Evolutionary conservation across 2,113 vertebrate species (phyloP).

Genomic region (Pycnonotus jocosus): DNA sequence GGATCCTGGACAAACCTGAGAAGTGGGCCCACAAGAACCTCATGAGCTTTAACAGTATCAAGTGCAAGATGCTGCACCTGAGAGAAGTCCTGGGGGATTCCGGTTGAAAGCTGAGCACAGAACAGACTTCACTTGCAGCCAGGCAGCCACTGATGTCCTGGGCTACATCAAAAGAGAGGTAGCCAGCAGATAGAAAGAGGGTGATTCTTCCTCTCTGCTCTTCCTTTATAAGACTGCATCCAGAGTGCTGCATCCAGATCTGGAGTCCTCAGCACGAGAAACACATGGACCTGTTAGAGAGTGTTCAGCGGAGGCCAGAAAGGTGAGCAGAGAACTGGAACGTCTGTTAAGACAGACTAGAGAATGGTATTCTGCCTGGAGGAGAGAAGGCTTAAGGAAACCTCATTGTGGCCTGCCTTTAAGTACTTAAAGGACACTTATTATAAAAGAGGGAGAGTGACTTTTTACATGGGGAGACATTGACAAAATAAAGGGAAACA

Average conservation of each 20-base stretch:
- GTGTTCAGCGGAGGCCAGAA: not conserved
- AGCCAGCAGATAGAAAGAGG: not conserved
- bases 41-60: not conserved
- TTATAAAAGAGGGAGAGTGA: not conserved
- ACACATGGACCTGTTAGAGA: not conserved
- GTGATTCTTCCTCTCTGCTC: not conserved
- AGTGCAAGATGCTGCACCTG: not conserved
- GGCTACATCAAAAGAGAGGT: not conserved
- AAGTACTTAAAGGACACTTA: not conserved
- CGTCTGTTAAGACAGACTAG: not conserved
- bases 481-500: not conserved
- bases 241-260: not conserved
- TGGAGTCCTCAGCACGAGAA: not conserved
- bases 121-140: not conserved
- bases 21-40: not conserved
- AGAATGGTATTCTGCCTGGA: not conserved
- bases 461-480: not conserved
- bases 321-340: not conserved
- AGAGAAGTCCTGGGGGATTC: not conserved
- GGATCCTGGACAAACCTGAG: not conserved
- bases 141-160: not conserved
- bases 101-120: not conserved
- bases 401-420: not conserved
- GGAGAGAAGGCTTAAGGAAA: not conserved
- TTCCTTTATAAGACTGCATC: not conserved